These are phyloP conservation scores for Nemapogon koenigi DNA, from an alignment of 2,888 invertebrate species.

Conservation along the genomic window DNA sequence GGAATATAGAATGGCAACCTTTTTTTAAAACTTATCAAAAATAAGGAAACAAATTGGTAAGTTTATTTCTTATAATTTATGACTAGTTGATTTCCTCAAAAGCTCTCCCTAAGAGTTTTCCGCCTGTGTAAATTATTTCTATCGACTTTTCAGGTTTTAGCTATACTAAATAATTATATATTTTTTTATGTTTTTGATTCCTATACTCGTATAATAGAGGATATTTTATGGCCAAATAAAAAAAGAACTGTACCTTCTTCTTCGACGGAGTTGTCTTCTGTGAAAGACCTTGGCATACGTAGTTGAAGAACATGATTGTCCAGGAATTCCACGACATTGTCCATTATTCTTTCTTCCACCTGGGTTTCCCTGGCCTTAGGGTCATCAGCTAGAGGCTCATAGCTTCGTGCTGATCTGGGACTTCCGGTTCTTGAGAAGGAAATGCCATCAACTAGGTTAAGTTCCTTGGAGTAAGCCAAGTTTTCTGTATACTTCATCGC, in stretches of 20 bases:
- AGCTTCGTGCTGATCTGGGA: slow-evolving; percentile 47
- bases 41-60: too few species aligned
- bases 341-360: slow-evolving; percentile 52
- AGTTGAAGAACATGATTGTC: slow-evolving; percentile 48
- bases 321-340: slow-evolving; percentile 50
- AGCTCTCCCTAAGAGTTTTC: too few species aligned
- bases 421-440: slow-evolving; percentile 46
- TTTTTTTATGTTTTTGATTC: too few species aligned
- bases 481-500: slow-evolving; percentile 56
- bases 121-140: too few species aligned
- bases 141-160: too few species aligned
- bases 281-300: slow-evolving; percentile 51
- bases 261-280: slow-evolving; percentile 42
- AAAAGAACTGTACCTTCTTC: slow-evolving; percentile 44
- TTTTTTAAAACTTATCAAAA: too few species aligned
- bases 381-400: slow-evolving; percentile 46
- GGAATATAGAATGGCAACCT: too few species aligned
- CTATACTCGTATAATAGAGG: too few species aligned
- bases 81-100: too few species aligned
- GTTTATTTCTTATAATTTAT: too few species aligned
- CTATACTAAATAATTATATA: too few species aligned
- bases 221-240: too few species aligned
- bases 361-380: slow-evolving; percentile 45
- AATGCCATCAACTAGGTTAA: slow-evolving; percentile 45
- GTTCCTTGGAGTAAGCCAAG: slow-evolving; percentile 44